phyloP scores from a whole-genome alignment of 2,888 invertebrate genomes.

The Desoria tigrina region DNA sequence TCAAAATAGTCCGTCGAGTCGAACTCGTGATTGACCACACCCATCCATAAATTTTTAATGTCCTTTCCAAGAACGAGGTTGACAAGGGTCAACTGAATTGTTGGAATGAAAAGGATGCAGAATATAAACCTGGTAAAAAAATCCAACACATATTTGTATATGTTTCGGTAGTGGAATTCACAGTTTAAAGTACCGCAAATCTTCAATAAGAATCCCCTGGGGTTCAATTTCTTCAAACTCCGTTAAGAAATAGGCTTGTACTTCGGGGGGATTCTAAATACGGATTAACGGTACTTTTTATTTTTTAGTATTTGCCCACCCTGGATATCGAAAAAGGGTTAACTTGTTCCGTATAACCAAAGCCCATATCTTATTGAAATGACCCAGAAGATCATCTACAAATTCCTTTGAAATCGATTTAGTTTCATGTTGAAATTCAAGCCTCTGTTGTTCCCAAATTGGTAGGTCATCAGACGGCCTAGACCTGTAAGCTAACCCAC shows the following conservation, averaged over 20 bases:
- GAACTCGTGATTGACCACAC: conserved; percentile 11
- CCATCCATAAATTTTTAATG: background rate
- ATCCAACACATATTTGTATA: too few species aligned
- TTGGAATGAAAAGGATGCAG: background rate
- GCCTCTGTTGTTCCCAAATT: background rate
- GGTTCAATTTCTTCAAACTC: too few species aligned
- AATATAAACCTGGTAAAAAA: conserved; percentile 3
- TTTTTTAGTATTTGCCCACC: conserved; percentile 1
- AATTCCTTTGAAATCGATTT: conserved; percentile 32
- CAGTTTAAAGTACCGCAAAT: too few species aligned
- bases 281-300: too few species aligned
- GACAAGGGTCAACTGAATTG: conserved; percentile 2
- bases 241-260: background rate
- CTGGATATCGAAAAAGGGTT: conserved; percentile 11
- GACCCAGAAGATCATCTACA: conserved; percentile 9
- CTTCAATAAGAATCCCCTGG: too few species aligned
- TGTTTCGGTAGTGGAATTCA: too few species aligned
- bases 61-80: conserved; percentile 7
- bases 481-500: conserved; percentile 29
- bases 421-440: background rate
- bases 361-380: conserved; percentile 1
- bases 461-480: conserved; percentile 19
- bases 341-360: conserved; percentile 7
- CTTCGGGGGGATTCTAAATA: background rate
- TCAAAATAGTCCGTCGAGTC: background rate